These are phyloP conservation scores for Heteromormyrus szaboi DNA, from an alignment of 2,797 vertebrate genomes.

Conservation along the genomic window DNA sequence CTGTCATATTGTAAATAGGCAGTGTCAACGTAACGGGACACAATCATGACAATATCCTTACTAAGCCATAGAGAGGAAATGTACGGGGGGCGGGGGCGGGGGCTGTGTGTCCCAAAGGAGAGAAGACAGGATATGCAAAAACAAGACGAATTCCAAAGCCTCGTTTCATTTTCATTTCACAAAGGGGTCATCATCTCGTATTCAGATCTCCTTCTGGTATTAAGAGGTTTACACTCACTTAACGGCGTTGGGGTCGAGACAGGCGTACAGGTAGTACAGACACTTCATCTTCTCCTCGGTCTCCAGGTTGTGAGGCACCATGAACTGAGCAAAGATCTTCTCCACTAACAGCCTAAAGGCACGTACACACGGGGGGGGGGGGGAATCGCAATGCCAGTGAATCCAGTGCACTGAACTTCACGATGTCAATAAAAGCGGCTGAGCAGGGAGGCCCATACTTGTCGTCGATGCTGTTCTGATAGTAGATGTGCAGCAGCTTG, in stretches of 20 bases:
- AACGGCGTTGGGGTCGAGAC: conserved; percentile 95
- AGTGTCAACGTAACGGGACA: background rate
- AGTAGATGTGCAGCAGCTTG: conserved; percentile 98
- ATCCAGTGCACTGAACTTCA: background rate
- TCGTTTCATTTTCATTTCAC: background rate
- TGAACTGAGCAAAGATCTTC: conserved; percentile 98
- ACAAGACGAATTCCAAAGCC: background rate
- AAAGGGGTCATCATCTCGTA: background rate
- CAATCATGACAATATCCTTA: background rate
- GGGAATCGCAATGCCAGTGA: background rate
- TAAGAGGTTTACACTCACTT: conserved; percentile 62
- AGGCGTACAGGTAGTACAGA: conserved; percentile 97
- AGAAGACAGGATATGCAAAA: background rate
- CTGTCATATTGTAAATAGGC: background rate
- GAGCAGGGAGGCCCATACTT: conserved; percentile 66
- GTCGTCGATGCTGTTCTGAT: conserved; percentile 99
- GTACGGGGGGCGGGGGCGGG: background rate
- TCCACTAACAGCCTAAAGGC: conserved; percentile 82
- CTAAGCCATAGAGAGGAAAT: background rate
- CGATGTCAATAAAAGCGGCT: background rate
- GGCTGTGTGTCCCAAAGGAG: background rate
- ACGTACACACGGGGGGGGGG: background rate
- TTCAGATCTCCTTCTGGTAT: background rate
- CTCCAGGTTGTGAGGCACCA: conserved; percentile 95
- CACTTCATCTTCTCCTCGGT: conserved; percentile 99